Percentiles rank a stretch among this genome's conserved stretches.
Evolutionary conservation across 2,113 vertebrate genomes (phyloP).

Genomic region (Xiphophorus maculatus): DNA sequence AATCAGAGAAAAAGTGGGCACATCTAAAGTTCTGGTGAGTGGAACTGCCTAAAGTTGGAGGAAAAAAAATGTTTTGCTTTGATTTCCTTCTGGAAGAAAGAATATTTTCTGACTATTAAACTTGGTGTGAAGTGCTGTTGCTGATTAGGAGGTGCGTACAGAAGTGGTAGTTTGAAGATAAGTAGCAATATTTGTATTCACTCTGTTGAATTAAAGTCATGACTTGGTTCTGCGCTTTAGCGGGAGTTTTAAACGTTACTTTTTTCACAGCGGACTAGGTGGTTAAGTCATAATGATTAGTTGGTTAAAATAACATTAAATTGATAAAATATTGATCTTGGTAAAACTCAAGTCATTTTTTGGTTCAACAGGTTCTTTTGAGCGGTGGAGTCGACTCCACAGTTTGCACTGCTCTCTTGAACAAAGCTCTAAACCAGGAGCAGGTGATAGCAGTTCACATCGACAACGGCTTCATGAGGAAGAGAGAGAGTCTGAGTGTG

Average conservation of each 20-base stretch:
- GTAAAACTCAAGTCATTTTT: neutral
- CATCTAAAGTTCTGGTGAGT: slow-evolving; percentile 95
- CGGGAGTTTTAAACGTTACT: too few species aligned
- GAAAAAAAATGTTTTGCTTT: too few species aligned
- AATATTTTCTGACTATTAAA: neutral
- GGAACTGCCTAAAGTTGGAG: neutral
- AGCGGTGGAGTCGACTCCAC: slow-evolving; percentile 98
- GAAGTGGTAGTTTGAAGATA: neutral
- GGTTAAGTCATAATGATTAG: neutral
- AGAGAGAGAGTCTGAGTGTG: slow-evolving; percentile 94
- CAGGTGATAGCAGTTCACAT: slow-evolving; percentile 98
- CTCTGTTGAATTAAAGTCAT: neutral
- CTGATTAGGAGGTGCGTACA: neutral
- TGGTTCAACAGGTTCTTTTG: slow-evolving; percentile 86
- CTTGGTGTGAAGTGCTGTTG: neutral
- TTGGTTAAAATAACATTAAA: too few species aligned
- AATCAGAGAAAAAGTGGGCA: slow-evolving; percentile 90
- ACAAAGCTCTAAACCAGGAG: slow-evolving; percentile 91
- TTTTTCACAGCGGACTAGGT: neutral
- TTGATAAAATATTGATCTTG: too few species aligned
- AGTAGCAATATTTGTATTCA: neutral
- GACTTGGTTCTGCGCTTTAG: neutral
- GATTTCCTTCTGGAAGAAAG: neutral
- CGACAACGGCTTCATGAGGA: slow-evolving; percentile 99
- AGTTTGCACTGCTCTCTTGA: slow-evolving; percentile 96